Conservation (phyloP, 1,140 invertebrate species). For the Helicoverpa zea region DNA sequence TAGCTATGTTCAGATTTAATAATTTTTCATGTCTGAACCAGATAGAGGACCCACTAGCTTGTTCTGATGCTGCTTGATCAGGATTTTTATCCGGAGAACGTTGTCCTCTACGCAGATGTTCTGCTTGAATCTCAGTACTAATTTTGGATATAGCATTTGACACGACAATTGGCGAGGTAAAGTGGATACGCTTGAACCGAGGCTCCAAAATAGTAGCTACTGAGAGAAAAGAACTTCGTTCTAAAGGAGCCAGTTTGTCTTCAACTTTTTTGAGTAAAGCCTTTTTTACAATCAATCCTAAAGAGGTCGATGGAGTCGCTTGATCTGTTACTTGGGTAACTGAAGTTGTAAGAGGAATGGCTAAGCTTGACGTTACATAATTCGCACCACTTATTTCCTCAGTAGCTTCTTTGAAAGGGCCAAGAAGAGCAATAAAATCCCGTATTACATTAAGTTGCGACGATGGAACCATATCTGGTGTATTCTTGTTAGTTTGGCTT, state of each 20-base stretch:
- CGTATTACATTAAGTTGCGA: slow-evolving; percentile 61
- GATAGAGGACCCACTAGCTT: too few relatives aligned
- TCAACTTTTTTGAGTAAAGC: slow-evolving; percentile 58
- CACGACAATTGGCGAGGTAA: slow-evolving; percentile 56
- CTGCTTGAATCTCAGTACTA: slow-evolving; percentile 51
- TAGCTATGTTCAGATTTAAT: slow-evolving; percentile 43
- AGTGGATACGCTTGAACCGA: slow-evolving; percentile 65
- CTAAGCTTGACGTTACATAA: slow-evolving; percentile 63
- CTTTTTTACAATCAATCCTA: slow-evolving; percentile 56
- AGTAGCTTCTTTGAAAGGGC: slow-evolving; percentile 62
- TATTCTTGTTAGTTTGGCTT: slow-evolving; percentile 43
- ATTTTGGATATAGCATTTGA: slow-evolving; percentile 59
- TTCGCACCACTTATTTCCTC: slow-evolving; percentile 57
- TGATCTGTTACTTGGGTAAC: slow-evolving; percentile 15
- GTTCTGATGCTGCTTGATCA: slow-evolving; percentile 42
- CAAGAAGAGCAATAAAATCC: slow-evolving; percentile 57
- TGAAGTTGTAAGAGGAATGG: slow-evolving; percentile 63
- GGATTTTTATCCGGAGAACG: slow-evolving; percentile 49
- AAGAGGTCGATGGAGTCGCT: slow-evolving; percentile 39
- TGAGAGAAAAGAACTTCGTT: slow-evolving; percentile 59
- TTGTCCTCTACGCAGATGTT: slow-evolving; percentile 60
- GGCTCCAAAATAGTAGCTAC: slow-evolving; percentile 73
- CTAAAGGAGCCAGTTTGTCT: slow-evolving; percentile 55
- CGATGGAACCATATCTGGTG: slow-evolving; percentile 60
- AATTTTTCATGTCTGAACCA: slow-evolving; percentile 55